Evolutionary conservation across 2,797 vertebrate genomes (phyloP).

Genomic region (Cuculus canorus): DNA sequence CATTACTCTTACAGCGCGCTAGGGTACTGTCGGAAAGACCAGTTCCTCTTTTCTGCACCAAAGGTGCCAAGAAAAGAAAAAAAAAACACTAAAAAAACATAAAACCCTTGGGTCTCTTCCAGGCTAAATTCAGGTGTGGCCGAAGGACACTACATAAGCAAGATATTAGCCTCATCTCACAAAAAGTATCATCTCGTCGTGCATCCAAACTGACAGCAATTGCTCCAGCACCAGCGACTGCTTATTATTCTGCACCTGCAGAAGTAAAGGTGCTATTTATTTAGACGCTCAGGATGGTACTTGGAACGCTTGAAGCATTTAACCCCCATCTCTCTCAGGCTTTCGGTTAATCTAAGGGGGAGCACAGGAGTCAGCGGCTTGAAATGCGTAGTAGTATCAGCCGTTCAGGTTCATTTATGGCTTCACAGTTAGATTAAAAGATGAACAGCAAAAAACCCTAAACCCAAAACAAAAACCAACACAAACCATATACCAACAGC

Average conservation of each 20-base stretch:
- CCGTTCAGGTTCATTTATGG: background rate
- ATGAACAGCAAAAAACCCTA: background rate
- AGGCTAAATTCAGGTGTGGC: background rate
- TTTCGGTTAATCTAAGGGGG: background rate
- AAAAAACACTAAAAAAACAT: too few relatives aligned
- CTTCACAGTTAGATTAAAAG: background rate
- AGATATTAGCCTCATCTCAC: background rate
- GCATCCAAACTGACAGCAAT: conserved; percentile 3
- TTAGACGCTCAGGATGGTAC: background rate
- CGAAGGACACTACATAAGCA: background rate
- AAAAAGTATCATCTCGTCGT: background rate
- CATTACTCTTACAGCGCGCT: background rate
- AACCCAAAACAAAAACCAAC: background rate
- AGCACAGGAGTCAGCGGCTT: background rate
- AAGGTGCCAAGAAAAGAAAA: background rate
- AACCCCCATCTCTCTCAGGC: background rate
- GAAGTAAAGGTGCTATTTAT: background rate
- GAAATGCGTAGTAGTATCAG: background rate
- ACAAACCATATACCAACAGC: background rate
- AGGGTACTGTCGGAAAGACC: background rate
- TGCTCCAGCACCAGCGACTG: background rate
- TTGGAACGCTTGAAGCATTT: background rate
- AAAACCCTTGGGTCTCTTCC: background rate
- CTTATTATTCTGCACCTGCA: background rate
- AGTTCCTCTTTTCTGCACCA: background rate